These are phyloP conservation scores for Rhizomys pruinosus DNA, from an alignment of 2,113 vertebrate species.

Conservation along the genomic window DNA sequence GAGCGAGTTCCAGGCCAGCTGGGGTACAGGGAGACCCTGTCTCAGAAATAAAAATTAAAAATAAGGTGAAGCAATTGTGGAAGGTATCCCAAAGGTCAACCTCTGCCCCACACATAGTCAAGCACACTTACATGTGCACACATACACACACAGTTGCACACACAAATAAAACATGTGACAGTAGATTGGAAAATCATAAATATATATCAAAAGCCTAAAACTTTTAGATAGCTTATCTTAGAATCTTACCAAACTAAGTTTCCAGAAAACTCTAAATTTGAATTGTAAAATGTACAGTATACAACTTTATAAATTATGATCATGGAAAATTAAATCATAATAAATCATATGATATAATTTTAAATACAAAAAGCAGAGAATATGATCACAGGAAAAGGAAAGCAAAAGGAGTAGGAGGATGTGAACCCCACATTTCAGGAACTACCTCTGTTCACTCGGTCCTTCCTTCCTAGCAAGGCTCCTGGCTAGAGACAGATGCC, in stretches of 20 bases:
- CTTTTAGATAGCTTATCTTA: neutral
- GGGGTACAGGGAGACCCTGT: too few relatives aligned
- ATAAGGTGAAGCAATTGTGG: neutral
- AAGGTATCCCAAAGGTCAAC: neutral
- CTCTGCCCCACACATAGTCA: neutral
- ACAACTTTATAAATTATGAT: neutral
- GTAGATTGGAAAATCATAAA: neutral
- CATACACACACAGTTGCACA: too few relatives aligned
- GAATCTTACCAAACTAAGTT: neutral
- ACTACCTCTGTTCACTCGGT: fast-evolving
- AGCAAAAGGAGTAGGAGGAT: neutral
- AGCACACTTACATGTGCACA: neutral
- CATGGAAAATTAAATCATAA: neutral
- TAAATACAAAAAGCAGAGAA: neutral
- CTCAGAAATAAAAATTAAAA: neutral
- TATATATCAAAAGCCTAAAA: neutral
- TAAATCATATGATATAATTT: neutral
- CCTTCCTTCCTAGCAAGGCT: neutral
- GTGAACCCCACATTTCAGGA: fast-evolving
- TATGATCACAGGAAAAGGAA: neutral
- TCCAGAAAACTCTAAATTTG: neutral
- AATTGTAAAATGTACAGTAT: neutral
- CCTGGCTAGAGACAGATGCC: too few relatives aligned
- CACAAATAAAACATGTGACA: neutral
- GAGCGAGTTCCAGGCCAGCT: too few relatives aligned